These are phyloP conservation scores for Drosophila neocordata DNA, from an alignment of 1,140 invertebrate species.

Conservation along the genomic window DNA sequence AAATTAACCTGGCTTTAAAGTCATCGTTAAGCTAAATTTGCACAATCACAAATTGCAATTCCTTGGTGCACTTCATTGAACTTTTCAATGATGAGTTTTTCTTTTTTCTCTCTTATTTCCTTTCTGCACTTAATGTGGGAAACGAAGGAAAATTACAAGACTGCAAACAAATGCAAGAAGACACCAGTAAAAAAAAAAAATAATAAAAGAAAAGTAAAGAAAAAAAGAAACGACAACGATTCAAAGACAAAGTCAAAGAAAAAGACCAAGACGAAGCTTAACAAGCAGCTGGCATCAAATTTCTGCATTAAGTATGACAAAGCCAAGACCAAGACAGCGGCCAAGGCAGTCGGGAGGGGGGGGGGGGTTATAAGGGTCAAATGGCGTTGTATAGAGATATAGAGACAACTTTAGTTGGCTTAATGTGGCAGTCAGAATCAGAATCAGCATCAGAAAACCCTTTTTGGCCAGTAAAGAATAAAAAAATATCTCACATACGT, in stretches of 20 bases:
- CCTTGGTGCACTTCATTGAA: conserved; percentile 28
- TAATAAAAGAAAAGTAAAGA: conserved; percentile 17
- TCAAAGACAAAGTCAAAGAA: conserved; percentile 1
- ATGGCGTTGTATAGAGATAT: conserved; percentile 4
- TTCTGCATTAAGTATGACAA: conserved; percentile 62
- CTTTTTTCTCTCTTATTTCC: not conserved
- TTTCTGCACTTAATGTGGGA: conserved; percentile 8
- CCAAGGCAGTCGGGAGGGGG: not conserved
- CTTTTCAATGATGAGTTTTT: conserved; percentile 10
- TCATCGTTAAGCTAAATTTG: conserved; percentile 26
- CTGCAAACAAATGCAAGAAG: conserved; percentile 20
- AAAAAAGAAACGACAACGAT: conserved; percentile 1
- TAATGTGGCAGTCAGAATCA: conserved; percentile 23
- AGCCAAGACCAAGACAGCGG: conserved; percentile 16
- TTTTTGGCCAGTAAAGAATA: conserved; percentile 26
- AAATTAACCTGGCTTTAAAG: conserved; percentile 5
- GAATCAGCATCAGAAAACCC: conserved; percentile 7
- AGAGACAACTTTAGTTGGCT: conserved; percentile 31
- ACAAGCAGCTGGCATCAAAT: conserved; percentile 66
- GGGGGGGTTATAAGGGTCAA: conserved; percentile 22
- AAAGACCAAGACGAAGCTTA: conserved; percentile 32
- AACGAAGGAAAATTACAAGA: conserved; percentile 19
- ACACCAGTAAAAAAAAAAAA: conserved; percentile 13
- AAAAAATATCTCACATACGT: conserved; percentile 37
- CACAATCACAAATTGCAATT: conserved; percentile 34